Base-by-base conservation (phyloP, 2,797 vertebrate species). In the Syngnathus acus region DNA sequence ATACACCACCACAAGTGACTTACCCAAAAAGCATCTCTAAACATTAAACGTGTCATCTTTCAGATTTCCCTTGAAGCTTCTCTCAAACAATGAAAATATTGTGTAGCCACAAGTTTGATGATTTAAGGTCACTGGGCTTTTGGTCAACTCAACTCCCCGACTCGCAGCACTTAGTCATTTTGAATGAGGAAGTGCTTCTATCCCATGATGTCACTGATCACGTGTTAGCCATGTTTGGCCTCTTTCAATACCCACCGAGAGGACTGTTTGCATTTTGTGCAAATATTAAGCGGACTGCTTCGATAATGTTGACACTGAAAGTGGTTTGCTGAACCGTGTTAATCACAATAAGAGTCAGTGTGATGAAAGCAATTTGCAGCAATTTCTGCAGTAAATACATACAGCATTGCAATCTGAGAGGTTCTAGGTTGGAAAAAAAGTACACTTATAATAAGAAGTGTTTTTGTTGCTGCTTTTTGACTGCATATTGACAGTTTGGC, bases 21-120 rank as follows among this genome's bases (percentile, higher is more conserved):
- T 82, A 97, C 96, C 96, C 96, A 98, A 85, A 97, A 98, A 6
- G 90, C 88, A 79, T 97, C 94, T 90, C 92, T 94, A 80, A 96
- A 97, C 80, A 92, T 87, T 77, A 95, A 78, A 40, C 70, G 64
- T 62, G 87, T 71, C 80, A 94, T 90, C 75, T 65, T 40, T 8
- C 39, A 39, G 3, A 38, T 57, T 8, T 37, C 13, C 26, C 13
- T 14, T 38, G 26, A 37, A 16, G 55, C 14, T 57, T 16, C 17
- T 57, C 26, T 32, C 26, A 16, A 47, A 37, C 8, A 37, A 37
- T 40, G 9, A 13, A 37, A 48, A 10, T 4, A 13, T 19, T 14
- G 14, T 43, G 11, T 7, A 19, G 40, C 40, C 32, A 13, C 13
- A 3, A 32, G n/a, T 55, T 23, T 57, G 2, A 66, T 8, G 38